phyloP scores from a whole-genome alignment of 2,113 vertebrate species.

The Microtus pennsylvanicus region DNA sequence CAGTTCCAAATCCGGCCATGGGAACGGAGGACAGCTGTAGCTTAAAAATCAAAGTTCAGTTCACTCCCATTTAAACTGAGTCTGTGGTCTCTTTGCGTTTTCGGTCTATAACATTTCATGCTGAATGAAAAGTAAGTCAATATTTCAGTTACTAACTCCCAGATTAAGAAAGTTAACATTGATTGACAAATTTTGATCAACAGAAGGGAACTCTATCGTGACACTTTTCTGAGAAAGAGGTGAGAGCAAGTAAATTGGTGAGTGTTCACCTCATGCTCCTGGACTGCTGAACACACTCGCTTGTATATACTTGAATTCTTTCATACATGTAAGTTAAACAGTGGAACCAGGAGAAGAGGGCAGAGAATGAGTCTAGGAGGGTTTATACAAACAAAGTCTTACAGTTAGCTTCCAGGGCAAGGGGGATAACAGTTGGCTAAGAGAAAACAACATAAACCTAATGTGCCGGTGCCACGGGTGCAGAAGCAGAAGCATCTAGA shows the following conservation, averaged over 20 bases:
- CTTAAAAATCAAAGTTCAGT: not conserved
- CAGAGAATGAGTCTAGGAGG: not conserved
- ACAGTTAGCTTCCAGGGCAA: not conserved
- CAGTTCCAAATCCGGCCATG: not conserved
- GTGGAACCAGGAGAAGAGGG: not conserved
- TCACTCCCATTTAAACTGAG: not conserved
- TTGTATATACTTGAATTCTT: not conserved
- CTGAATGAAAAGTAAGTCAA: not conserved
- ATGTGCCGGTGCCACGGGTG: not conserved
- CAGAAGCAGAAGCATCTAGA: not conserved
- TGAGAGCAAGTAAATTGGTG: not conserved
- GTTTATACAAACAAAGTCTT: not conserved
- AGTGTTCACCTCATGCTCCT: not conserved
- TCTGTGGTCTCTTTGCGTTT: too few species aligned
- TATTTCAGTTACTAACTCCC: not conserved
- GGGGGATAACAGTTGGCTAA: not conserved
- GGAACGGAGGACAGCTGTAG: not conserved
- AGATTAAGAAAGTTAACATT: not conserved
- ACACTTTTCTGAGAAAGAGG: not conserved
- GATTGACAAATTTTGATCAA: not conserved
- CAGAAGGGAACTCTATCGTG: not conserved
- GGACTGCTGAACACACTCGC: too few species aligned
- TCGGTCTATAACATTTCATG: not conserved
- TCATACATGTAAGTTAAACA: not conserved
- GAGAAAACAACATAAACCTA: not conserved